A percentile compares a stretch with the other conserved stretches of the same genome.
These are phyloP conservation scores for Morelia viridis DNA, from an alignment of 2,797 vertebrate species.

Conservation along the genomic window DNA sequence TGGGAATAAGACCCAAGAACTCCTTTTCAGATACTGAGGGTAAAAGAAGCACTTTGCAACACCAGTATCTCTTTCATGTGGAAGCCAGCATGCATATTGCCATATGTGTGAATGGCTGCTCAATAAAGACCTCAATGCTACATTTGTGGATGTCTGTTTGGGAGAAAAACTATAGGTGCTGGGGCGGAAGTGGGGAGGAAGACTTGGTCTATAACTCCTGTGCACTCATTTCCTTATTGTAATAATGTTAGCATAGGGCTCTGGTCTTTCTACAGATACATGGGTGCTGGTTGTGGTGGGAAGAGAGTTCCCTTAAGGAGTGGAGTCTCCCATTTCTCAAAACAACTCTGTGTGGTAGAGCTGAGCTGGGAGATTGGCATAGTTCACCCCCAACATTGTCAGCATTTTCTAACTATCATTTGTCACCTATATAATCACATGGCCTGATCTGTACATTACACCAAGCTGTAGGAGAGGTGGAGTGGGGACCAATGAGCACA, in stretches of 20 bases:
- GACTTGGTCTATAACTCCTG: not conserved
- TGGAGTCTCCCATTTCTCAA: not conserved
- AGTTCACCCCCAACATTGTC: not conserved
- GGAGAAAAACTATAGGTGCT: not conserved
- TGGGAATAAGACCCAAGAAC: not conserved
- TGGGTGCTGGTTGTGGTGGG: not conserved
- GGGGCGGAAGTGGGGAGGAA: too few relatives aligned
- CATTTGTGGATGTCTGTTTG: not conserved
- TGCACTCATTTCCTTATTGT: not conserved
- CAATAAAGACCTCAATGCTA: not conserved
- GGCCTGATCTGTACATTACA: not conserved
- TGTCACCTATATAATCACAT: not conserved
- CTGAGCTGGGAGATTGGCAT: not conserved
- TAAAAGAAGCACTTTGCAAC: not conserved
- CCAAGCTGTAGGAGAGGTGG: not conserved
- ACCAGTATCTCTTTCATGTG: not conserved
- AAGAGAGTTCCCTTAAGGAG: not conserved
- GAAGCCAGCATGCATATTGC: not conserved
- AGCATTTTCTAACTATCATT: not conserved
- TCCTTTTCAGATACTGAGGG: not conserved
- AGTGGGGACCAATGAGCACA: not conserved
- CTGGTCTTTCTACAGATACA: not conserved
- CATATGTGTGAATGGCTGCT: not conserved
- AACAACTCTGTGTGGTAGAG: not conserved
- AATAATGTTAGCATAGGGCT: not conserved